Evolutionary conservation across 2,113 vertebrate genomes (phyloP).

Genomic region (Gopherus flavomarginatus): DNA sequence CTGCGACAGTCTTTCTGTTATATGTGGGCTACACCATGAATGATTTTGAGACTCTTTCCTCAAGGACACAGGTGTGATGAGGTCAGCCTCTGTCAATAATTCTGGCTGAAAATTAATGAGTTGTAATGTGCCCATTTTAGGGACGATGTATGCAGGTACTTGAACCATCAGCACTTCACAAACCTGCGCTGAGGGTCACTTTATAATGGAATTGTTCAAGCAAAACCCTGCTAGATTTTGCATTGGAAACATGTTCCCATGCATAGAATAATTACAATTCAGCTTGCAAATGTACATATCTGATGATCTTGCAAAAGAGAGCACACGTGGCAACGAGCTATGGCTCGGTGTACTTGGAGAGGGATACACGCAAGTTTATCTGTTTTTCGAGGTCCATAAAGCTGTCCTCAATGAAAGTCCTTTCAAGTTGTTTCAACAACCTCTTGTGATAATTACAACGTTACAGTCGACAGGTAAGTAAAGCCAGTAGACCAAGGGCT

Average conservation of each 20-base stretch:
- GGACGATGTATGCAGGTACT: background rate
- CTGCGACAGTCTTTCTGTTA: background rate
- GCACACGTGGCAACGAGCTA: background rate
- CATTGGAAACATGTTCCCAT: background rate
- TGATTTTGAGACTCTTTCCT: background rate
- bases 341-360: background rate
- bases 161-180: background rate
- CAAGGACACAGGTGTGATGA: background rate
- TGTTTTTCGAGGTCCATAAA: background rate
- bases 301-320: background rate
- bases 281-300: background rate
- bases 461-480: background rate
- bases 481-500: background rate
- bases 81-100: background rate
- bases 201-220: background rate
- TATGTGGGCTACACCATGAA: background rate
- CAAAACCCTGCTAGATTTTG: background rate
- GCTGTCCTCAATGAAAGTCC: background rate
- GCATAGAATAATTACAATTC: background rate
- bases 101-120: background rate
- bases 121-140: background rate
- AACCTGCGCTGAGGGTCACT: background rate
- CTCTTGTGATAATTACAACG: conserved; percentile 25
- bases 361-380: background rate
- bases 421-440: background rate